Evolutionary conservation across 2,888 invertebrate genomes (phyloP).

Genomic region (Abscondita cerata): DNA sequence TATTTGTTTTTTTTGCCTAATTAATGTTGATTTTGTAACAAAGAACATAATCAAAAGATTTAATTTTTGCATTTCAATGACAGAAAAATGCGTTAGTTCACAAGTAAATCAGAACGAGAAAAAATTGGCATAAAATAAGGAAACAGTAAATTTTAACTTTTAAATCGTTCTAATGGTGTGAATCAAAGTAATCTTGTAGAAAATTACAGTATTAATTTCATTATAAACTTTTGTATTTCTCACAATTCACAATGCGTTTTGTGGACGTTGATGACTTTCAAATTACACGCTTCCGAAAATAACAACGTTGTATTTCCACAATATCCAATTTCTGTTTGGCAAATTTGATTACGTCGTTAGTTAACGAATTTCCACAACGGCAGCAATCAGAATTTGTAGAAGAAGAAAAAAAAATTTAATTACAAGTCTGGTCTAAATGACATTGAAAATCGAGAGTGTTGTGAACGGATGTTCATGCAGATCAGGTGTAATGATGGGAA

Average conservation of each 20-base stretch:
- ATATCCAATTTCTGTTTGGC: no score
- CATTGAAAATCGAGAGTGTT: conserved; percentile 60
- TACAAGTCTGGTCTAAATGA: conserved; percentile 49
- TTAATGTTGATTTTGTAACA: no score
- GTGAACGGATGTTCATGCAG: conserved; percentile 60
- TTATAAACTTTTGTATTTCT: conserved; percentile 28
- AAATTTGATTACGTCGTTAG: no score
- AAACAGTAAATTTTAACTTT: neutral
- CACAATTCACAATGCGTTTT: conserved; percentile 23
- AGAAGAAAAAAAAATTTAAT: conserved; percentile 41
- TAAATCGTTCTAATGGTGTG: conserved; percentile 25
- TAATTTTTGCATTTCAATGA: no score
- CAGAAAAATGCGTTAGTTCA: no score
- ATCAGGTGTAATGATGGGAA: conserved; percentile 61
- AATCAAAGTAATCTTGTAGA: conserved; percentile 31
- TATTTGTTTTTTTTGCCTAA: no score
- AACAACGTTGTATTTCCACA: conserved; percentile 13
- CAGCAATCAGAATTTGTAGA: conserved; percentile 10
- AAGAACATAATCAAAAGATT: no score
- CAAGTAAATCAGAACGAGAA: no score
- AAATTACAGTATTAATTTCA: conserved; percentile 32
- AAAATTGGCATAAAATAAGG: no score
- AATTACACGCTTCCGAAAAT: conserved; percentile 23
- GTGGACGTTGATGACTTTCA: conserved; percentile 21
- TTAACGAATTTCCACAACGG: no score